Evolutionary conservation across 2,888 invertebrate genomes (phyloP), one percentile per base, ranked within the genome.

Genomic region (Baronia brevicornis): DNA sequence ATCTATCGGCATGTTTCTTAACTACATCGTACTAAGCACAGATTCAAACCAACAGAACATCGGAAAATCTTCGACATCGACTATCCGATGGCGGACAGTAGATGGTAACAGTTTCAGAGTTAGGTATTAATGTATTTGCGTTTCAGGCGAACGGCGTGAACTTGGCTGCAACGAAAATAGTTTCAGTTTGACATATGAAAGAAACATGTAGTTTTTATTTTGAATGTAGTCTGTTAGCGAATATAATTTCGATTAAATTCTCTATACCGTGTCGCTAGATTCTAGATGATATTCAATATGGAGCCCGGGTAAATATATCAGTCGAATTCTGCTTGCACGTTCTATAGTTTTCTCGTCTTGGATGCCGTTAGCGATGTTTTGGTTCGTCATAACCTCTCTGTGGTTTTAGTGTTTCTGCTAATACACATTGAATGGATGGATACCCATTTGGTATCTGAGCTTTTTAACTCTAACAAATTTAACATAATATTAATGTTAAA

Each of bases 191-290:
- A 82, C 82, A 82, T 75, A 79, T 70, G 69, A 65, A 61, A 57
- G 71, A 68, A 82, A 69, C 73, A 82, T 84, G 80, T 82, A 80
- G 84, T 70, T 75, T 75, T 74, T 78, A 74, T 74, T 75, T 72
- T 68, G 55, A 68, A 74, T 72, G 67, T 64, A 65, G 62, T 55
- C 48, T 44, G 48, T 51, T 64, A 47, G 71, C 64, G 61, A 70
- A 69, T 68, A 69, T 60, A 56, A 68, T 64, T 64, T 59, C 26
- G 39, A 61, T 66, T 43, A 60, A 60, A 58, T n/a, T n/a, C 53
- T 44, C 51, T 53, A 52, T 50, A 46, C 48, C 39, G 65, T 62
- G 60, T 36, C 41, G 33, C 40, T 46, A 41, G n/a, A n/a, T n/a
- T n/a, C n/a, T 65, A 68, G 56, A 71, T 71, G 68, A 62, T 64